Evolutionary conservation across 2,113 vertebrate genomes (phyloP).

Genomic region (Condylura cristata): DNA sequence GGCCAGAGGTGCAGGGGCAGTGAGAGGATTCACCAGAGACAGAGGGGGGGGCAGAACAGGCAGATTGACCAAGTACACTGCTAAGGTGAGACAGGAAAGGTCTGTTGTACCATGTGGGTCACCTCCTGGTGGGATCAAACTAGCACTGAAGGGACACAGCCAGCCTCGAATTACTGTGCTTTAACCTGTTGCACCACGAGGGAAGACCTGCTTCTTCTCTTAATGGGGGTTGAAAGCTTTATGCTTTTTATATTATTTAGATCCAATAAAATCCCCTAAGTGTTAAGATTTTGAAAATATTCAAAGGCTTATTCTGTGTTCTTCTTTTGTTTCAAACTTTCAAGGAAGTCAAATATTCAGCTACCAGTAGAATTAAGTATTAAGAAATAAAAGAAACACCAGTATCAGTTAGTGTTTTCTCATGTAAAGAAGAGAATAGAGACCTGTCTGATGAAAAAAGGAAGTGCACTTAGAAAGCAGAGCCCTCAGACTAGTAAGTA

Average conservation of each 20-base stretch:
- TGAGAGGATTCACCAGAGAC: too few species aligned
- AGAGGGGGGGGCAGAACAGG: too few species aligned
- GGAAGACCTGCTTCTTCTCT: background rate
- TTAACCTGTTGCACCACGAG: too few species aligned
- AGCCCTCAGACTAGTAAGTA: background rate
- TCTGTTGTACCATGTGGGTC: too few species aligned
- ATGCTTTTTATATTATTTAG: background rate
- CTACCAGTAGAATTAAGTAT: background rate
- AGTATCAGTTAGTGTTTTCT: background rate
- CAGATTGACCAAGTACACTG: too few species aligned
- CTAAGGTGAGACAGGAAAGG: too few species aligned
- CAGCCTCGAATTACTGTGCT: too few species aligned
- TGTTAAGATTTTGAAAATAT: background rate
- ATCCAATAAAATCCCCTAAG: background rate
- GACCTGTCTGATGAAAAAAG: background rate
- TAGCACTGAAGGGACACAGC: too few species aligned
- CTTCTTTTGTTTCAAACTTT: background rate
- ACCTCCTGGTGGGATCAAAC: too few species aligned
- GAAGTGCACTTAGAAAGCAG: background rate
- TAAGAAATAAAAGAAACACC: background rate
- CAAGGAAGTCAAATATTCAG: background rate
- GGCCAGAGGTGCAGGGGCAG: too few species aligned
- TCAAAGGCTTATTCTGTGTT: background rate
- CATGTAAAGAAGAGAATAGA: background rate
- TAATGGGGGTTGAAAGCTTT: background rate